A percentile compares a stretch with the other conserved stretches of the same genome.
These are phyloP conservation scores for Pogonophryne albipinna DNA, from an alignment of 2,797 vertebrate genomes.

Conservation along the genomic window DNA sequence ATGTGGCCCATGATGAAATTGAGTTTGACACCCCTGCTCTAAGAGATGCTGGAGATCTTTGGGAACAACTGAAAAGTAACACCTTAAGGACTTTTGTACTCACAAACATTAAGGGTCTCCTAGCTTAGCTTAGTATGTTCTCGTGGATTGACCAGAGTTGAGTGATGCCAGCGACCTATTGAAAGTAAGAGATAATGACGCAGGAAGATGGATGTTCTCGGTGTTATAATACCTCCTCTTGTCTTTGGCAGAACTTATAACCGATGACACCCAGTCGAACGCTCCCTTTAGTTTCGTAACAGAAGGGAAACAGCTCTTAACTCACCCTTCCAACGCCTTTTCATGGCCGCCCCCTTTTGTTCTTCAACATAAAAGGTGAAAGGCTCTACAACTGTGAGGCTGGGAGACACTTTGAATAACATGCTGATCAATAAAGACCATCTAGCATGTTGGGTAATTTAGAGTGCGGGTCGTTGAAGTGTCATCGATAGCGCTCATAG, in stretches of 20 bases:
- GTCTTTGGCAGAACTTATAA: constrained; percentile 44
- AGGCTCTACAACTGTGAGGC: constrained; percentile 34
- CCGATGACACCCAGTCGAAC: constrained; percentile 65
- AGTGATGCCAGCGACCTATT: constrained; percentile 52
- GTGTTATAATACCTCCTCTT: constrained; percentile 30
- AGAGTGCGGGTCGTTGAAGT: constrained; percentile 49
- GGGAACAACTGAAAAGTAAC: too few species aligned
- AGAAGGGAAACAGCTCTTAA: constrained; percentile 57
- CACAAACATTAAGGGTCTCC: not conserved
- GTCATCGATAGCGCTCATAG: constrained; percentile 52
- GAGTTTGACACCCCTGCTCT: too few species aligned
- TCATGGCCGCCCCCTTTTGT: constrained; percentile 73
- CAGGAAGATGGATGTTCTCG: constrained; percentile 55
- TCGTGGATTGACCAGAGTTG: constrained; percentile 48
- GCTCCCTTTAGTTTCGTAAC: constrained; percentile 52
- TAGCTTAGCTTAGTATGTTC: constrained; percentile 21
- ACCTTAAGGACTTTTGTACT: too few species aligned
- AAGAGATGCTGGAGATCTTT: too few species aligned
- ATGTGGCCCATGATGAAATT: too few species aligned
- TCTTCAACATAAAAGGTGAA: constrained; percentile 72
- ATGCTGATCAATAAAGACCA: constrained; percentile 78
- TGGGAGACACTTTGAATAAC: constrained; percentile 73
- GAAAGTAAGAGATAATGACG: constrained; percentile 47
- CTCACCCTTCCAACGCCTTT: constrained; percentile 62
- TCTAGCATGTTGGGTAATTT: constrained; percentile 61